phyloP scores from a whole-genome alignment of 2,888 invertebrate genomes.

The Zonitis immaculata region DNA sequence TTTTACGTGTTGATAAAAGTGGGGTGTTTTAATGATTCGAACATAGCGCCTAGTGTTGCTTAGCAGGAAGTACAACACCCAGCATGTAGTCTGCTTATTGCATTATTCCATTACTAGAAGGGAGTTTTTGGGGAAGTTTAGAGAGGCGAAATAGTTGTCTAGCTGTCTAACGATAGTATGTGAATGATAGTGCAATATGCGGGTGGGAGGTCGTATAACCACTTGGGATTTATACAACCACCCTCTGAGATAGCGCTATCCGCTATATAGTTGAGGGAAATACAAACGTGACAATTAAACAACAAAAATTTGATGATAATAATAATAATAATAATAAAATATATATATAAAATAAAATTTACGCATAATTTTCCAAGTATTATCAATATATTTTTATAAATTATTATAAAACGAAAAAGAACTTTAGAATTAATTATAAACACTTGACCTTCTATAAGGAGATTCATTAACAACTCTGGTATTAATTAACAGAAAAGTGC shows the following conservation, averaged over 20 bases:
- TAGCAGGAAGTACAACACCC: neutral
- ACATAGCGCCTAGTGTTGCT: neutral
- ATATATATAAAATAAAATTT: no score
- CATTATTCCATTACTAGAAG: constrained; percentile 31
- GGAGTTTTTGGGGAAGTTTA: constrained; percentile 33
- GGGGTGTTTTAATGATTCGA: neutral
- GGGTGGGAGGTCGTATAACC: constrained; percentile 35
- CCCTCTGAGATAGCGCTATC: constrained; percentile 28
- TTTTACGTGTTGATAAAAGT: neutral
- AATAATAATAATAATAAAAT: no score
- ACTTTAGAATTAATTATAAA: constrained; percentile 18
- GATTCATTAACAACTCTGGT: constrained; percentile 20
- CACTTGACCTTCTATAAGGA: constrained; percentile 16
- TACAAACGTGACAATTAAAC: constrained; percentile 39
- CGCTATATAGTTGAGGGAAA: constrained; percentile 34
- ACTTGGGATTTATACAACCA: constrained; percentile 23
- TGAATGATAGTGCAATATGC: constrained; percentile 41
- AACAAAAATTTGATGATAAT: constrained; percentile 16
- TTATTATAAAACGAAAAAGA: constrained; percentile 6
- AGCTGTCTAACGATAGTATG: constrained; percentile 26
- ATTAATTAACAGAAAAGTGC: constrained; percentile 21
- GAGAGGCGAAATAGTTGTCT: constrained; percentile 36
- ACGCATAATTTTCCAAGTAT: no score
- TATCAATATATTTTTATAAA: no score
- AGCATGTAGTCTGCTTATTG: constrained; percentile 21